phyloP scores from a whole-genome alignment of 2,888 invertebrate genomes.

The Tupiocoris notatus region DNA sequence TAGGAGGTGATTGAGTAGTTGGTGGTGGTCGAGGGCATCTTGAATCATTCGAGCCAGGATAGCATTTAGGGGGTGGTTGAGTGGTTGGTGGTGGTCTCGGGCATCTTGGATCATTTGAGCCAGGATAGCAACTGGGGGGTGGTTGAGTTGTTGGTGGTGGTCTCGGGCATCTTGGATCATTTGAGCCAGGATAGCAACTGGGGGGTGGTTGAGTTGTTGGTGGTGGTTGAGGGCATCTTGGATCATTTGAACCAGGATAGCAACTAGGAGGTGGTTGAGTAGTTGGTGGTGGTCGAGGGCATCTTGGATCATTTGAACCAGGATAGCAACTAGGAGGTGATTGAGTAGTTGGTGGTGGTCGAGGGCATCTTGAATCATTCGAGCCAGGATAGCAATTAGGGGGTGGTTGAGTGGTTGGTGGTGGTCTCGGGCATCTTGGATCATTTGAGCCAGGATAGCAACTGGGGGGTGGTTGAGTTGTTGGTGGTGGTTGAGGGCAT shows the following conservation, averaged over 20 bases:
- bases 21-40: slow-evolving; percentile 46
- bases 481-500: slow-evolving; percentile 48
- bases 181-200: slow-evolving; percentile 46
- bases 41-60: slow-evolving; percentile 50
- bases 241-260: slow-evolving; percentile 31
- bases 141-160: slow-evolving; percentile 48
- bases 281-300: slow-evolving; percentile 28
- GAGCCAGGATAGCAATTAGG: slow-evolving; percentile 46
- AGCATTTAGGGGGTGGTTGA: slow-evolving; percentile 42
- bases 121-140: slow-evolving; percentile 53
- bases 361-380: slow-evolving; percentile 50
- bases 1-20: slow-evolving; percentile 39
- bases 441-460: slow-evolving; percentile 17
- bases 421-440: slow-evolving; percentile 48
- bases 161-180: slow-evolving; percentile 51
- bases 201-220: neutral
- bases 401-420: slow-evolving; percentile 42
- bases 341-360: slow-evolving; percentile 51
- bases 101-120: slow-evolving; percentile 52
- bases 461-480: neutral
- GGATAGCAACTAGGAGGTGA: slow-evolving; percentile 48
- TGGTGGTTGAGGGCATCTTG: slow-evolving; percentile 10
- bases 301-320: slow-evolving; percentile 32
- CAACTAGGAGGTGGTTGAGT: neutral
- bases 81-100: slow-evolving; percentile 43